These are phyloP conservation scores for Recurvirostra avosetta DNA, from an alignment of 2,113 vertebrate genomes.

Conservation along the genomic window DNA sequence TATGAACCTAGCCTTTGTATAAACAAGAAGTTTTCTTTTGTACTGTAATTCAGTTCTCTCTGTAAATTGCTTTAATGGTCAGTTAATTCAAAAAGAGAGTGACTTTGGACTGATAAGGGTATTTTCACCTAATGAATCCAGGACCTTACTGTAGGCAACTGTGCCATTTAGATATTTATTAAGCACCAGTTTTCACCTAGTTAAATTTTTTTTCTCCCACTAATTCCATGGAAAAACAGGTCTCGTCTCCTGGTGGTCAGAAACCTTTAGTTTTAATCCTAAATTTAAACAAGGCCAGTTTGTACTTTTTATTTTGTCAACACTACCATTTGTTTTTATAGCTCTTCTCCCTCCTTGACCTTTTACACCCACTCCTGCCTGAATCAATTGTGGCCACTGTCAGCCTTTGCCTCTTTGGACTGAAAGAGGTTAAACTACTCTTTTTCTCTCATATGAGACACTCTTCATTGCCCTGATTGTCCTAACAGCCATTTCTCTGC, in stretches of 20 bases:
- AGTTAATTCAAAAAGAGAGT: background rate
- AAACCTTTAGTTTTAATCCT: background rate
- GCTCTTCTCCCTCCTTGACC: background rate
- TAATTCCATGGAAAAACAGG: background rate
- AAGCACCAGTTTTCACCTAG: background rate
- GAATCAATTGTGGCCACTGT: background rate
- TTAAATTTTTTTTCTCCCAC: background rate
- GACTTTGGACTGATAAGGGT: background rate
- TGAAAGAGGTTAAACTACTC: background rate
- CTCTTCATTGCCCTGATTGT: background rate
- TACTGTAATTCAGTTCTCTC: background rate
- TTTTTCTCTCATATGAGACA: background rate
- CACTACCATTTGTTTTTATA: background rate
- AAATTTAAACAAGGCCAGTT: background rate
- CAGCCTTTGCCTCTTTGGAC: background rate
- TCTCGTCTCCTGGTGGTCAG: background rate
- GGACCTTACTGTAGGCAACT: background rate
- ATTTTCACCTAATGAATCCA: background rate
- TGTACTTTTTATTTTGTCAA: background rate
- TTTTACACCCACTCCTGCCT: background rate
- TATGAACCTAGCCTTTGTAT: background rate
- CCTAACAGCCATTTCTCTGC: background rate
- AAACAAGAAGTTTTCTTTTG: background rate
- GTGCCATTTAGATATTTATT: background rate
- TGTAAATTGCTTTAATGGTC: background rate